Conservation (phyloP, 2,113 vertebrate genomes). For the Piaya cayana region DNA sequence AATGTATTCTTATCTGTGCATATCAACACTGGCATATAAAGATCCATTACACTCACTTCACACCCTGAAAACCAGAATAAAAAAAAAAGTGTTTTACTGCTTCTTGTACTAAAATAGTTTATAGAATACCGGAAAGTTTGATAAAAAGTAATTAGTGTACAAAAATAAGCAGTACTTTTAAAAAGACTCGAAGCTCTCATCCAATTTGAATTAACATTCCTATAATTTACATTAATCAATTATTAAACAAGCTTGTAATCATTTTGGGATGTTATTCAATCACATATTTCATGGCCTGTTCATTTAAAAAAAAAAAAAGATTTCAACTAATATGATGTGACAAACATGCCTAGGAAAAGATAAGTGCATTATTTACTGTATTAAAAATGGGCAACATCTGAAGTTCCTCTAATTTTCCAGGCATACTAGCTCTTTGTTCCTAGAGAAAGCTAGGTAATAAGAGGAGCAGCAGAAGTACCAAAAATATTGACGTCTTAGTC, state of each 20-base stretch:
- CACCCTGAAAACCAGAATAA: neutral
- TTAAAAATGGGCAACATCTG: neutral
- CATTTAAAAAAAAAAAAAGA: neutral
- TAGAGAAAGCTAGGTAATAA: neutral
- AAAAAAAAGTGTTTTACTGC: neutral
- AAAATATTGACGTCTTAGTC: neutral
- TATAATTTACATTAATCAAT: neutral
- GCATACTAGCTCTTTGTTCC: neutral
- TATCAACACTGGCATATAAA: neutral
- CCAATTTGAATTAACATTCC: neutral
- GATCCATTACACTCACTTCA: neutral
- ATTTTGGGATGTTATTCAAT: neutral
- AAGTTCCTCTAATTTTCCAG: neutral
- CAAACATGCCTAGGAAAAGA: neutral
- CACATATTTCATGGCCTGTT: neutral
- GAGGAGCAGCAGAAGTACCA: fast-evolving
- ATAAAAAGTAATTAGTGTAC: neutral
- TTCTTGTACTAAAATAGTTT: neutral
- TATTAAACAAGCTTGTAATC: constrained; percentile 1
- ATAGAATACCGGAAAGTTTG: neutral
- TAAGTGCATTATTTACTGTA: neutral
- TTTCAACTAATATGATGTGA: neutral
- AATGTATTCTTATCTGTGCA: neutral
- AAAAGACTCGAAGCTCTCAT: neutral
- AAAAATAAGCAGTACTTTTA: neutral